Conservation (phyloP, 1,140 invertebrate species). For the Bacillus rossius region DNA sequence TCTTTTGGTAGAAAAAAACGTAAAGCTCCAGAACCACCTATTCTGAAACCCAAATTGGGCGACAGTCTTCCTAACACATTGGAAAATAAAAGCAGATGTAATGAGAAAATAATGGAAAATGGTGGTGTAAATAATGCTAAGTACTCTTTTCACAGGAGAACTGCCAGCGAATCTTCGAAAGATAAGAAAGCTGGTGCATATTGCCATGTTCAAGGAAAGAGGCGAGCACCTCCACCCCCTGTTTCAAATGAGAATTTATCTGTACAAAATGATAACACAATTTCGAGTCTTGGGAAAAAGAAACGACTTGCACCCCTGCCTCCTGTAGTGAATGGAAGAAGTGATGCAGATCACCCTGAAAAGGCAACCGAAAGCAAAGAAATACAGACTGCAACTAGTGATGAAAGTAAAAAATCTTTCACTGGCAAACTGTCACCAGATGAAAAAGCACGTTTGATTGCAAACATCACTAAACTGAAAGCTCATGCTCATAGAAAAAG, state of each 20-base stretch:
- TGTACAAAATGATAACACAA: not conserved
- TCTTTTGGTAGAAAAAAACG: conserved; percentile 31
- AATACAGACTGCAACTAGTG: conserved; percentile 7
- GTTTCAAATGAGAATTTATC: not conserved
- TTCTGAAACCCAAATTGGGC: not conserved
- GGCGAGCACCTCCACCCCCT: conserved; percentile 64
- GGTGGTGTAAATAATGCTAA: conserved; percentile 27
- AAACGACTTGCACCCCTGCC: conserved; percentile 55
- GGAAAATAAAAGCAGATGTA: conserved; percentile 10
- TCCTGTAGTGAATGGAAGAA: conserved; percentile 33
- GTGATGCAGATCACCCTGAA: conserved; percentile 1
- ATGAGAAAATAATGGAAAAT: not conserved
- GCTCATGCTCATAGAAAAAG: conserved; percentile 21
- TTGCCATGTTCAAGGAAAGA: conserved; percentile 65
- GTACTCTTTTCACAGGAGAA: conserved; percentile 39
- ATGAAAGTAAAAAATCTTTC: not conserved
- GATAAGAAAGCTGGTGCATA: conserved; percentile 42
- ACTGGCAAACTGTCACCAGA: conserved; percentile 15
- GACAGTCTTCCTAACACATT: conserved; percentile 18
- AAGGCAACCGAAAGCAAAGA: conserved; percentile 12
- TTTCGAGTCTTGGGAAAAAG: conserved; percentile 42
- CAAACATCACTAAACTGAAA: conserved; percentile 23
- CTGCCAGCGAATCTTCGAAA: conserved; percentile 49
- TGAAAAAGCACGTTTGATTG: conserved; percentile 23
- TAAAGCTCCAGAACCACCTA: conserved; percentile 34